Percentiles rank a stretch among this genome's conserved stretches.
Conservation (phyloP, 2,888 invertebrate genomes). For the Scaptomyza polygonia region DNA sequence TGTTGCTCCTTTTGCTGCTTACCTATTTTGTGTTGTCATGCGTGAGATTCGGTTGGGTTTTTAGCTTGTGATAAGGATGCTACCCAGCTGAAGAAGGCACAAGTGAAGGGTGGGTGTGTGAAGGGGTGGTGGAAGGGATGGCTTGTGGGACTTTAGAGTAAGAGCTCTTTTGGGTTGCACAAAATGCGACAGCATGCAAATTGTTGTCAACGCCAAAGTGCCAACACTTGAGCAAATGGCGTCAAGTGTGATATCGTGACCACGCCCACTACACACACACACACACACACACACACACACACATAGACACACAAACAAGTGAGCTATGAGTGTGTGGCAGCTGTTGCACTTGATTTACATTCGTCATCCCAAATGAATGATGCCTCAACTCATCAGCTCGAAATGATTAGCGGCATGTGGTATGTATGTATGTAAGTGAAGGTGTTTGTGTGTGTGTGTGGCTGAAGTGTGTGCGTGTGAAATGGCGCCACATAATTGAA, state of each 20-base stretch:
- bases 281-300: not conserved
- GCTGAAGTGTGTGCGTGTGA: conserved; percentile 2
- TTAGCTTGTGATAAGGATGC: conserved; percentile 41
- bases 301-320: not conserved
- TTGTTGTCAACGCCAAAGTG: conserved; percentile 68
- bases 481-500: conserved; percentile 45
- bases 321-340: conserved; percentile 8
- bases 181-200: conserved; percentile 69
- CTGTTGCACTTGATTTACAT: conserved; percentile 28
- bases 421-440: not conserved
- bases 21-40: conserved; percentile 49
- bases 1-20: conserved; percentile 44
- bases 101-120: too few relatives aligned
- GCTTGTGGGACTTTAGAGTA: not conserved
- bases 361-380: conserved; percentile 27
- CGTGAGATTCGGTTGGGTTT: conserved; percentile 30
- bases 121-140: too few relatives aligned
- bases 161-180: conserved; percentile 16
- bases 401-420: conserved; percentile 39
- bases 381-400: conserved; percentile 26
- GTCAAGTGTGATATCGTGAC: conserved; percentile 70
- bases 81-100: not conserved
- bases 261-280: conserved; percentile 26
- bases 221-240: conserved; percentile 75
- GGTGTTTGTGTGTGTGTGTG: conserved; percentile 8